Base-by-base conservation (phyloP, 1,140 invertebrate genomes). In the Harpegnathos saltator region DNA sequence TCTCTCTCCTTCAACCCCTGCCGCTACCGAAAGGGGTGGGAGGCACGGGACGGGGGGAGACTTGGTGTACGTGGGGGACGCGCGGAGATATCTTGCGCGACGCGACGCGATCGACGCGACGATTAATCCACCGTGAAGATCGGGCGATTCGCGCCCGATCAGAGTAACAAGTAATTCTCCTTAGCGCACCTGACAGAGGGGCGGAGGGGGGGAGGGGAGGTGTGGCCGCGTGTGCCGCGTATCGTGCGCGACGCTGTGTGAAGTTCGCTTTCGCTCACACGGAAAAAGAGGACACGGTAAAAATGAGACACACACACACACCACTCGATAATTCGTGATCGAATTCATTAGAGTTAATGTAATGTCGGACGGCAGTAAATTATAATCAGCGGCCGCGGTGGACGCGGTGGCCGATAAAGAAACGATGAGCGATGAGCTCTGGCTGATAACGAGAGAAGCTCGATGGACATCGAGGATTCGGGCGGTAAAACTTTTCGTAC, bases 401-500 rank as follows among this genome's bases (percentile, higher is more conserved):
- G 12, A 44, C 14, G n/a, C n/a, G 61, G 26, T 0, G 11, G 33
- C 69, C 44, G 56, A 69, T 56, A 26, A 80, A 69, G 75, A 71
- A 58, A 58, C 3, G 22, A 58, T 1, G 22, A 52, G 50, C 19
- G 65, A 26, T 54, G 17, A 19, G 22, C 26, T n/a, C 26, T 54
- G 61, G 4, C 48, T 19, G 9, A 50, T 24, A 65, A 22, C 29
- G 19, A 61, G 14, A 44, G 59, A n/a, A 19, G 19, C 2, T 14
- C 66, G 52, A 65, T 80, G 44, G 52, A 69, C 85, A 73, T 74
- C 56, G 81, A 11, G 38, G 54, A 78, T 69, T 59, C 69, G 62
- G 68, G 7, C 19, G 69, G 44, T 54, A 58, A 80, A 84, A 84
- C 73, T 84, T 84, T 44, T 52, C 71, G 85, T 48, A 48, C 33